phyloP scores from a whole-genome alignment of 2,888 invertebrate species.

The Tenthredo mesomela region DNA sequence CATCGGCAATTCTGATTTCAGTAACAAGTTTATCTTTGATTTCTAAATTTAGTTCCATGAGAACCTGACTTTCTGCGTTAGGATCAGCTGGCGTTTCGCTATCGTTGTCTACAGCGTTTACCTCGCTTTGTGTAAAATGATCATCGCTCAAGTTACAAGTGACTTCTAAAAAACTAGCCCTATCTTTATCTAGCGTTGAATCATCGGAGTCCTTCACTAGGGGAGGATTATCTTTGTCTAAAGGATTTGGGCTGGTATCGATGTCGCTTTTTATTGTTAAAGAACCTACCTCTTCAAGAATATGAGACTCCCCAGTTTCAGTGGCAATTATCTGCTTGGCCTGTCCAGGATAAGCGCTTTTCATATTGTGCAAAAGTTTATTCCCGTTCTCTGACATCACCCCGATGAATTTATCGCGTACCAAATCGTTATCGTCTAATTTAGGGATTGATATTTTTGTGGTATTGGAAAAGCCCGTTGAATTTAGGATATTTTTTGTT shows the following conservation, averaged over 20 bases:
- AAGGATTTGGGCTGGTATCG: not conserved
- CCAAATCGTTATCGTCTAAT: slow-evolving; percentile 66
- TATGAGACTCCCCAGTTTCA: slow-evolving; percentile 71
- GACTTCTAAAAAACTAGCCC: slow-evolving; percentile 28
- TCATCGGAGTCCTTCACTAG: not conserved
- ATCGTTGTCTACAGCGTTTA: not conserved
- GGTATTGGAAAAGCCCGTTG: slow-evolving; percentile 57
- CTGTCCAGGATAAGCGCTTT: slow-evolving; percentile 84
- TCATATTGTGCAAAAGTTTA: slow-evolving; percentile 66
- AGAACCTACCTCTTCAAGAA: slow-evolving; percentile 72
- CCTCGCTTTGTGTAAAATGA: not conserved
- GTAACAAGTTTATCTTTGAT: not conserved
- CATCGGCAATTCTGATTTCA: slow-evolving; percentile 55
- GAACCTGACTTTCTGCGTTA: not conserved
- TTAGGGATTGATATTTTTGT: slow-evolving; percentile 50
- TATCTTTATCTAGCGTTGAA: not conserved
- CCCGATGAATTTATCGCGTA: slow-evolving; percentile 70
- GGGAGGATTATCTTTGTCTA: slow-evolving; percentile 21
- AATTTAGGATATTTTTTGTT: slow-evolving; percentile 69
- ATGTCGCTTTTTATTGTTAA: not conserved
- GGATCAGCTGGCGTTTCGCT: not conserved
- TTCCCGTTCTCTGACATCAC: slow-evolving; percentile 70
- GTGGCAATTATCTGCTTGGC: slow-evolving; percentile 85
- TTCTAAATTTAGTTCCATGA: not conserved
- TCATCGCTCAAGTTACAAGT: not conserved